phyloP scores from a whole-genome alignment of 1,140 invertebrate species.

The Drosophila punjabiensis region DNA sequence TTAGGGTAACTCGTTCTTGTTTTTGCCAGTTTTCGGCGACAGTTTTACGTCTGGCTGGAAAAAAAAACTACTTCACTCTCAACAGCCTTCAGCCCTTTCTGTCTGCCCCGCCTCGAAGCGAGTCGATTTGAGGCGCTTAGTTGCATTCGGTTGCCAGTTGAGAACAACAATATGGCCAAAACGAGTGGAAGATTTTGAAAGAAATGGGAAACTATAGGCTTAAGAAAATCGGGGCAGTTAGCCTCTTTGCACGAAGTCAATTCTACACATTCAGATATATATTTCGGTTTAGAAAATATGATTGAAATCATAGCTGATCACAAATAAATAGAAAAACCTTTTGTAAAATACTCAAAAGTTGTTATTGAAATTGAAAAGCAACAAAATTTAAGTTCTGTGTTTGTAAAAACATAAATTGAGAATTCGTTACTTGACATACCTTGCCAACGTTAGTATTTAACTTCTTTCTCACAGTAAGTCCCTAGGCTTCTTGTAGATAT shows the following conservation, averaged over 20 bases:
- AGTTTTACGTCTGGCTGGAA: slow-evolving; percentile 48
- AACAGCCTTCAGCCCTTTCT: neutral
- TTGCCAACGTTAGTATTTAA: too few species aligned
- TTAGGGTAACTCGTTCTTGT: slow-evolving; percentile 5
- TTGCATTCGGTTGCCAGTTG: slow-evolving; percentile 33
- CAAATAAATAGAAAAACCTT: neutral
- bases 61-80: neutral
- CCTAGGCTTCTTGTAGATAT: too few species aligned
- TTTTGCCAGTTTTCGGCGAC: slow-evolving; percentile 46
- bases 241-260: neutral
- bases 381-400: too few species aligned
- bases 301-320: too few species aligned
- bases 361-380: too few species aligned
- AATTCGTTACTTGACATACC: too few species aligned
- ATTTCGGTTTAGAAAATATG: neutral
- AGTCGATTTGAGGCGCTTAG: slow-evolving; percentile 9
- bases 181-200: neutral
- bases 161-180: slow-evolving; percentile 8
- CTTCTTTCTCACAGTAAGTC: too few species aligned
- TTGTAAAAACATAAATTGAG: too few species aligned
- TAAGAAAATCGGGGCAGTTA: neutral
- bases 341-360: too few species aligned
- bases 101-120: neutral
- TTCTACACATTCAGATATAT: neutral
- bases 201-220: neutral